These are phyloP conservation scores for Drosophila mojavensis DNA, from an alignment of 1,140 invertebrate species.

Conservation along the genomic window DNA sequence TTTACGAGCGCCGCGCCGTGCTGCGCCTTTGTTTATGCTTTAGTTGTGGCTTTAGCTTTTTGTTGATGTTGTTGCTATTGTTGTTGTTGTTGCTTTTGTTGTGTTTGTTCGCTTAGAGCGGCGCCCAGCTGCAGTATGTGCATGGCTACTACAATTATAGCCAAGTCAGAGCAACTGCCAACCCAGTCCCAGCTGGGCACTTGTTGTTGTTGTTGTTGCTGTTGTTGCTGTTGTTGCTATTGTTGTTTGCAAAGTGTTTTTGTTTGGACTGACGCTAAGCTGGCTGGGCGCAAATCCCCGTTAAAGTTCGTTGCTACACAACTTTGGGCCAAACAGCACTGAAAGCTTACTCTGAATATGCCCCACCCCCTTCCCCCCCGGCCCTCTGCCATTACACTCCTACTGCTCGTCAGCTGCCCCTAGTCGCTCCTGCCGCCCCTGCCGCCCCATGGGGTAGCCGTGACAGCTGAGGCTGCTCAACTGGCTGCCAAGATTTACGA, in stretches of 20 bases:
- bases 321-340: slow-evolving; percentile 9
- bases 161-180: background rate
- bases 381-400: background rate
- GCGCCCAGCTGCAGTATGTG: slow-evolving; percentile 53
- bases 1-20: slow-evolving; percentile 67
- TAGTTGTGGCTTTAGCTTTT: slow-evolving; percentile 26
- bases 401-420: too few species aligned
- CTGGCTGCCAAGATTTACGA: slow-evolving; percentile 44
- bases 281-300: slow-evolving; percentile 55
- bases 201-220: too few species aligned
- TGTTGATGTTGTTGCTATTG: background rate
- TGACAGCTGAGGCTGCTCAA: slow-evolving; percentile 46
- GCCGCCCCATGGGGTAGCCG: background rate
- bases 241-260: slow-evolving; percentile 63
- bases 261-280: slow-evolving; percentile 66
- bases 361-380: background rate
- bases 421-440: background rate
- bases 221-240: slow-evolving; percentile 22
- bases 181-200: too few species aligned
- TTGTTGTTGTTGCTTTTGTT: background rate
- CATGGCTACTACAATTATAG: slow-evolving; percentile 25
- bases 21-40: slow-evolving; percentile 62
- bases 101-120: slow-evolving; percentile 24
- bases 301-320: slow-evolving; percentile 53
- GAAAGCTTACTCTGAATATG: background rate